Base-by-base conservation (phyloP, 2,797 vertebrate species). In the Cottoperca gobio region DNA sequence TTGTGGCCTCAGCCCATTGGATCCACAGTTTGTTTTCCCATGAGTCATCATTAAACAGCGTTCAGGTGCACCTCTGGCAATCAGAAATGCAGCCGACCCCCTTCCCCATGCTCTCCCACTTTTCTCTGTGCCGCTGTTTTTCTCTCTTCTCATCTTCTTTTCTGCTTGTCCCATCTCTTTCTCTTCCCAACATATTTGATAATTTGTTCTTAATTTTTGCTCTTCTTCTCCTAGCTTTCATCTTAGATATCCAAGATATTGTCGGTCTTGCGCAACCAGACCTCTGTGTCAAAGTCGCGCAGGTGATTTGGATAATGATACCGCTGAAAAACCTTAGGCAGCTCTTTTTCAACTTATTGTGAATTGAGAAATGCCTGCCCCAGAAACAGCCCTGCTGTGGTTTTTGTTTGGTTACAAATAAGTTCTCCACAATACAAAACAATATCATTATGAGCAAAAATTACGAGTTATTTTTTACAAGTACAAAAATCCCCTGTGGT, bases 21-120 rank as follows among this genome's bases (percentile, higher is more conserved):
- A 65, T 78, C 77, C 63, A 28, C 80, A 80, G 89, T 89, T 92
- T 93, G 83, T 93, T 92, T 94, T 89, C 88, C 78, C 86, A 91
- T 92, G 87, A 91, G 85, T 92, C 90, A 92, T 88, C 83, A 87
- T 86, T 91, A 92, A 92, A 92, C 81, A 86, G 72, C 8, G 17
- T 83, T 91, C 87, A 93, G 91, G 89, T 93, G 92, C 85, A 86
- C 49, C 31, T 60, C 66, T 79, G 61, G 69, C 50, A 58, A 68
- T 62, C 57, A 57, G 26, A 76, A 70, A 65, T 2, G 3, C 69
- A 57, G 45, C 78, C 60, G 40, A 67, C 46, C 75, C 67, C 54
- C 48, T n/a, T 67, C 53, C 62, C 75, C 54, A 52, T 21, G 57
- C 60, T 60, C 68, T 67, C 14, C 28, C 46, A 14, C 24, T 72